Percentiles rank a stretch among this genome's conserved stretches.
Evolutionary conservation across 2,888 invertebrate species (phyloP).

Genomic region (Pemphredon lugubris): DNA sequence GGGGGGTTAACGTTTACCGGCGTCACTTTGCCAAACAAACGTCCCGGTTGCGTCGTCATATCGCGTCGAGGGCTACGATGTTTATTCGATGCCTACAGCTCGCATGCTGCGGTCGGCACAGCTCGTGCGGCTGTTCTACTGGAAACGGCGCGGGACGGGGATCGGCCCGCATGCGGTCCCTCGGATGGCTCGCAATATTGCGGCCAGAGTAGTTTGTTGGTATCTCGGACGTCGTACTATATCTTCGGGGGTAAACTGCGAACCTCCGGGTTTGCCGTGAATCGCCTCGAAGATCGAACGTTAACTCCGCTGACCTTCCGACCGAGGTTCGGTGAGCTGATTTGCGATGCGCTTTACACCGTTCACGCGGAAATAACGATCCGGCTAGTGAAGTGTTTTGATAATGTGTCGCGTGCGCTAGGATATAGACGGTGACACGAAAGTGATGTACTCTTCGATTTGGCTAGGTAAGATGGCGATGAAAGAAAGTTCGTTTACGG

Average conservation of each 20-base stretch:
- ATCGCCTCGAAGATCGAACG: conserved; percentile 27
- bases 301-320: too few species aligned
- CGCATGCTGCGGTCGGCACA: conserved; percentile 45
- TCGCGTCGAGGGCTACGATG: conserved; percentile 37
- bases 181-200: conserved; percentile 27
- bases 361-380: background rate
- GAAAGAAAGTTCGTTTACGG: too few species aligned
- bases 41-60: conserved; percentile 40
- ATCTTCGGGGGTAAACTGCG: conserved; percentile 15
- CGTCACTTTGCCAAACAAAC: conserved; percentile 10
- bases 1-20: conserved; percentile 27
- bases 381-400: too few species aligned
- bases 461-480: too few species aligned
- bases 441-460: too few species aligned
- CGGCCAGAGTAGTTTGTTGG: conserved; percentile 17
- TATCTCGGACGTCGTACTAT: background rate
- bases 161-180: conserved; percentile 15
- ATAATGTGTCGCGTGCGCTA: too few species aligned
- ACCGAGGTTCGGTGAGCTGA: background rate
- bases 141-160: conserved; percentile 45
- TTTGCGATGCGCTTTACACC: background rate
- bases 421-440: too few species aligned
- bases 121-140: conserved; percentile 36
- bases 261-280: conserved; percentile 6
- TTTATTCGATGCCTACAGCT: conserved; percentile 50